Percentiles rank a stretch among this genome's conserved stretches.
Conservation (phyloP, 1,140 invertebrate species). For the Stegodyphus mimosarum region DNA sequence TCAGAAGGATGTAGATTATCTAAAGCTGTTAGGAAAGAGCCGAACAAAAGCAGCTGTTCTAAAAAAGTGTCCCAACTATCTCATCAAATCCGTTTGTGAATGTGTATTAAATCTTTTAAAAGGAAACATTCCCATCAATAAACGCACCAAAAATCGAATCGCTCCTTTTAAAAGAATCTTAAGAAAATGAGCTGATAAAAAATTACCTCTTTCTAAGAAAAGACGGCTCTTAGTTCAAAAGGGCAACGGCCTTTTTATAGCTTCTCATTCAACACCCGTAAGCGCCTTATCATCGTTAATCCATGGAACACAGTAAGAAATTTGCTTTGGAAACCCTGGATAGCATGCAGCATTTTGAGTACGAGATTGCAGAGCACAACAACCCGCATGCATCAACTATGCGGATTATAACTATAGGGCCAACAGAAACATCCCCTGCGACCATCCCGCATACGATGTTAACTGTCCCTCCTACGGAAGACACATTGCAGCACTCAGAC, state of each 20-base stretch:
- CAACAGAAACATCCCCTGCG: no score
- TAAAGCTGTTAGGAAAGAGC: no score
- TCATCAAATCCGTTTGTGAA: conserved; percentile 39
- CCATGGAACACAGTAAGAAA: no score
- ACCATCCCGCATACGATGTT: no score
- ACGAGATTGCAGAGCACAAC: background rate
- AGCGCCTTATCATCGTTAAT: background rate
- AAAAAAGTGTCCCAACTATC: conserved; percentile 5
- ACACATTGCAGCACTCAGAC: no score
- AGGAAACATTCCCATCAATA: conserved; percentile 20
- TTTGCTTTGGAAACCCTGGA: no score
- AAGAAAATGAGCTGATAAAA: conserved; percentile 7
- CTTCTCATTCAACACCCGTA: conserved; percentile 8
- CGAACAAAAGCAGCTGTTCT: background rate
- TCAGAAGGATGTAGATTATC: no score
- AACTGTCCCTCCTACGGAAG: no score
- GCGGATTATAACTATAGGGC: no score
- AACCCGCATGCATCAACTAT: no score
- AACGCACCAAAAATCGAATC: background rate
- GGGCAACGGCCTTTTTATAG: background rate
- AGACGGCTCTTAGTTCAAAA: conserved; percentile 5
- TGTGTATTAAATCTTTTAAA: conserved; percentile 30
- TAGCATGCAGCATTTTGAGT: no score
- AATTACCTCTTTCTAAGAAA: conserved; percentile 4
- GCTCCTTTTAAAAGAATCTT: background rate